A percentile compares a stretch with the other conserved stretches of the same genome.
Conservation (phyloP, 2,888 invertebrate genomes). For the Eupithecia insigniata region DNA sequence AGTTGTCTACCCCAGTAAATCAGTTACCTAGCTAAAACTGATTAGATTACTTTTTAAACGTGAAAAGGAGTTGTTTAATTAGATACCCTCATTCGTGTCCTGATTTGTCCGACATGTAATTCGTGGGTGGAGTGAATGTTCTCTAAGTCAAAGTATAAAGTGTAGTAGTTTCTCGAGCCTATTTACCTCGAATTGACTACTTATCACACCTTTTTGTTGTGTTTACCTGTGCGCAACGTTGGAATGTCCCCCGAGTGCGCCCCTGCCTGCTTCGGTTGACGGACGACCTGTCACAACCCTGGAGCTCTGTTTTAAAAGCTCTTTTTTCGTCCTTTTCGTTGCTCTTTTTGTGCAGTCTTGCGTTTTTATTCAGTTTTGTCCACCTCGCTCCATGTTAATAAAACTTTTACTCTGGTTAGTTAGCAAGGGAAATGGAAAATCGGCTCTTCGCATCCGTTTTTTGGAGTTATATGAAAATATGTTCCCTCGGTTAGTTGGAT, state of each 20-base stretch:
- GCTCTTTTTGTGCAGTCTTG: constrained; percentile 36
- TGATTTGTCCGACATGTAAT: not conserved
- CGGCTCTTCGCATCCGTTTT: constrained; percentile 15
- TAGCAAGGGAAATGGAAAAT: constrained; percentile 10
- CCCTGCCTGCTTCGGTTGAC: constrained; percentile 36
- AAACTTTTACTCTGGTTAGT: constrained; percentile 36
- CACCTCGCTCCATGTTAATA: constrained; percentile 33
- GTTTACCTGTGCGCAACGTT: not conserved
- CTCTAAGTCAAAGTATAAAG: not conserved
- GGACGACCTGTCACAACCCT: constrained; percentile 45
- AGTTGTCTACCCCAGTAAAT: not conserved
- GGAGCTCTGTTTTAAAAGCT: constrained; percentile 35
- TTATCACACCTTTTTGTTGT: constrained; percentile 7
- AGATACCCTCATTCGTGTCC: not conserved
- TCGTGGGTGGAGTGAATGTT: not conserved
- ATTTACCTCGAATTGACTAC: not conserved
- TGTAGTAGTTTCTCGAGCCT: not conserved
- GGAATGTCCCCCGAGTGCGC: not conserved
- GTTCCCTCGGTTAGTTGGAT: constrained; percentile 12
- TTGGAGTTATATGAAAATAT: constrained; percentile 14
- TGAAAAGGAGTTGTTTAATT: not conserved
- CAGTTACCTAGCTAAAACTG: not conserved
- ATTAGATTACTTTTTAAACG: not conserved
- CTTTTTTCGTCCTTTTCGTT: constrained; percentile 38
- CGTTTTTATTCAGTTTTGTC: constrained; percentile 38